phyloP scores from a whole-genome alignment of 2,888 invertebrate genomes.

The Xanthostigma xanthostigma region DNA sequence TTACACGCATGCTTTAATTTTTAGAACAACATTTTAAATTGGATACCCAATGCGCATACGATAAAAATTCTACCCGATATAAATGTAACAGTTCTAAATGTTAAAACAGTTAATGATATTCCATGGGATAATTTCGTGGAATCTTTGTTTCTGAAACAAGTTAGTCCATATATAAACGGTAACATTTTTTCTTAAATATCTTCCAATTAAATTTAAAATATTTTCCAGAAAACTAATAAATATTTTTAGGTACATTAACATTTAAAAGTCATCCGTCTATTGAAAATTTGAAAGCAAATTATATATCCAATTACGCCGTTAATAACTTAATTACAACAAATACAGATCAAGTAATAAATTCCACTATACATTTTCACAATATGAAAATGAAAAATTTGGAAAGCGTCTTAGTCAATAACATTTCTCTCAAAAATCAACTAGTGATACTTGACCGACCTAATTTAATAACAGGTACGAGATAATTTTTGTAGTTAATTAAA shows the following conservation, averaged over 20 bases:
- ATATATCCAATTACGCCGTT: constrained; percentile 3
- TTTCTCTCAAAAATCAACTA: constrained; percentile 16
- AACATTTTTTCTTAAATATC: too few species aligned
- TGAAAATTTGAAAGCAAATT: background rate
- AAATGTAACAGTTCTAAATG: constrained; percentile 1
- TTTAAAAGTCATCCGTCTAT: background rate
- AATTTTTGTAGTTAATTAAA: background rate
- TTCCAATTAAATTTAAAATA: too few species aligned
- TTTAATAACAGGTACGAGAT: constrained; percentile 14
- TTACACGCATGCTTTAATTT: too few species aligned
- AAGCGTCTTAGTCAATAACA: constrained; percentile 13
- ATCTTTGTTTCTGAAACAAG: too few species aligned
- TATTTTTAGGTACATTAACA: too few species aligned
- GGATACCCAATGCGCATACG: too few species aligned
- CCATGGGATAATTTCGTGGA: constrained; percentile 14
- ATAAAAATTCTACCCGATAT: too few species aligned
- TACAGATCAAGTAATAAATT: constrained; percentile 7
- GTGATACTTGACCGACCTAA: constrained; percentile 13
- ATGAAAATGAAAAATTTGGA: constrained; percentile 14
- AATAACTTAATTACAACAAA: constrained; percentile 6
- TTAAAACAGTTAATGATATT: constrained; percentile 18
- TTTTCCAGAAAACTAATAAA: too few species aligned
- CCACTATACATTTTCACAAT: constrained; percentile 4
- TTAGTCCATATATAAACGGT: too few species aligned
- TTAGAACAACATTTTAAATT: too few species aligned